These are phyloP conservation scores for Bombus ignitus DNA, from an alignment of 1,140 invertebrate species.

Conservation along the genomic window DNA sequence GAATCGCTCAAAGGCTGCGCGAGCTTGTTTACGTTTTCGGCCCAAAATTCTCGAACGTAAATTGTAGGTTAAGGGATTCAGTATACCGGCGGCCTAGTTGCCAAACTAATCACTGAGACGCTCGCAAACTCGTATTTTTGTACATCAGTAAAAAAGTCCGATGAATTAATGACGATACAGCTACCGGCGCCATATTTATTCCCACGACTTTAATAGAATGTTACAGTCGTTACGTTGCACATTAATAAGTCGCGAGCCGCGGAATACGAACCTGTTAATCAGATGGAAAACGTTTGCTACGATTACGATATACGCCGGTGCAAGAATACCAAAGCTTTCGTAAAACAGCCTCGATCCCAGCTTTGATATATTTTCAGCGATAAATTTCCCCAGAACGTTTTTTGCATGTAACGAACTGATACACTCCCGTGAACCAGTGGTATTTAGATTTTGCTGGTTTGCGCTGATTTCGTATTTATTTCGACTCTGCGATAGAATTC, in stretches of 20 bases:
- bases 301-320: not conserved
- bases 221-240: constrained; percentile 43
- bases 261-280: constrained; percentile 21
- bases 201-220: constrained; percentile 48
- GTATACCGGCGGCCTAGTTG: constrained; percentile 1
- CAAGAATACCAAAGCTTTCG: not conserved
- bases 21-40: no score
- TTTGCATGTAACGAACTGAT: not conserved
- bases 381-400: not conserved
- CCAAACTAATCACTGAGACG: constrained; percentile 20
- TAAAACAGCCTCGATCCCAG: no score
- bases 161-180: constrained; percentile 44
- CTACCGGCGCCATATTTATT: constrained; percentile 41
- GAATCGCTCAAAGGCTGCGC: no score
- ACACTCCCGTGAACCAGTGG: no score
- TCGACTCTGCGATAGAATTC: not conserved
- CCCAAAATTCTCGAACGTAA: no score
- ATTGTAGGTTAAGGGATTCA: no score
- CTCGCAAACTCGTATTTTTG: constrained; percentile 39
- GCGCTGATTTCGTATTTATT: not conserved
- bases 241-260: constrained; percentile 32
- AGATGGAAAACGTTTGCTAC: not conserved
- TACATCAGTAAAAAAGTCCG: not conserved
- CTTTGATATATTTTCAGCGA: not conserved
- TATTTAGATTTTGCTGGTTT: not conserved